These are phyloP conservation scores for Balanococcus diminutus DNA, from an alignment of 2,888 invertebrate genomes.

Conservation along the genomic window DNA sequence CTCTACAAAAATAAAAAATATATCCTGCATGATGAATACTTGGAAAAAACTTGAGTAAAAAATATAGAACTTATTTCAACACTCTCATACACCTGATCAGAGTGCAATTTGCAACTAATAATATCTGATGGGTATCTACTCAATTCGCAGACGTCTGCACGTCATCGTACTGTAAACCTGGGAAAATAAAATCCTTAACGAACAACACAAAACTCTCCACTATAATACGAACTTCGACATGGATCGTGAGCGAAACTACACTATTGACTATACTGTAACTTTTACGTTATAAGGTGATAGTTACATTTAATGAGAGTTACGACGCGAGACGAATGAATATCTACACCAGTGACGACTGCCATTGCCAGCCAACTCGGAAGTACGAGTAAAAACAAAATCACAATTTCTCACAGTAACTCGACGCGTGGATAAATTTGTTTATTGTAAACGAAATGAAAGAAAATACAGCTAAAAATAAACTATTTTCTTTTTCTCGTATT, in stretches of 20 bases:
- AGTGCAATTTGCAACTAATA: too few species aligned
- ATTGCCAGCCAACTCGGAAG: too few species aligned
- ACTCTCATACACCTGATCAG: too few species aligned
- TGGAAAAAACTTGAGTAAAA: too few species aligned
- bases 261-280: neutral
- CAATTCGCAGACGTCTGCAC: neutral
- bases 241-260: neutral
- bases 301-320: neutral
- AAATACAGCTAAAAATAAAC: neutral
- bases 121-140: too few species aligned
- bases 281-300: neutral
- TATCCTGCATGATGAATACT: too few species aligned
- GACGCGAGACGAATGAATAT: constrained; percentile 15
- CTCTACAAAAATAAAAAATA: too few species aligned
- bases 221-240: neutral
- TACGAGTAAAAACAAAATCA: constrained; percentile 8
- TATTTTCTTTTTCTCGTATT: neutral
- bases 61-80: too few species aligned
- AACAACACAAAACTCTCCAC: neutral
- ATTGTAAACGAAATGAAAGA: neutral
- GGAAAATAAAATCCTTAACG: neutral
- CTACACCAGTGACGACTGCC: neutral
- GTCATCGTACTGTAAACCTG: neutral
- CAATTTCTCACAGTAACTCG: neutral
- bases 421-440: neutral